Base-by-base conservation (phyloP, 2,888 invertebrate species). In the Cistogaster globosa region DNA sequence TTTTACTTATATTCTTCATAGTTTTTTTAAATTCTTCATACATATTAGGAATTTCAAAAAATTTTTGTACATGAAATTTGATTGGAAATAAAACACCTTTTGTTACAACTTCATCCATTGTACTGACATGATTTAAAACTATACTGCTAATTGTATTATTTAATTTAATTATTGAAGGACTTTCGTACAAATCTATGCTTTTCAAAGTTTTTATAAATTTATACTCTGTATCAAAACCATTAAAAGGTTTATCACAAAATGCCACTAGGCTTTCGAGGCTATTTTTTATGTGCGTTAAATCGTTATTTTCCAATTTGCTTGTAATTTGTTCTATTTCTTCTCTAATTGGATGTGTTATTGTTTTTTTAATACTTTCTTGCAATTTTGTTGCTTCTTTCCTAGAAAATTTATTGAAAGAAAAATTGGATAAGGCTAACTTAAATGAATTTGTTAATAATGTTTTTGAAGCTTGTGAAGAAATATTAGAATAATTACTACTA, bases 151-250 rank as follows among this genome's bases (percentile, higher is more conserved):
- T 67, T 51, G 67, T 51, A 48, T 65, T 48, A 12, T 65, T 65
- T 48, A 65, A 26, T 45, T 45, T 48, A 48, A 65, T 65, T n/a
- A n/a, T n/a, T n/a, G n/a, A n/a, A n/a, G n/a, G n/a, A n/a, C n/a
- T n/a, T n/a, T n/a, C n/a, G n/a, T n/a, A n/a, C n/a, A n/a, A n/a
- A n/a, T n/a, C n/a, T n/a, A 65, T 11, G 16, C 16, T 32, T 36
- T 67, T 67, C 18, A 67, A 32, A 32, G 26, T 51, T 51, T 67
- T 67, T 32, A 67, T 67, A 8, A 67, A 67, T n/a, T 67, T 67
- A 51, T 67, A 67, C 18, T 67, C 67, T 11, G 67, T 32, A 51
- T 67, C 51, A 51, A 67, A 67, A 7, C 67, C 67, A 18, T 67
- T 48, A 51, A 67, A 67, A 12, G 67, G 67, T 51, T 51, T 51